These are phyloP conservation scores for Myopa testacea DNA, from an alignment of 2,888 invertebrate genomes.

Conservation along the genomic window DNA sequence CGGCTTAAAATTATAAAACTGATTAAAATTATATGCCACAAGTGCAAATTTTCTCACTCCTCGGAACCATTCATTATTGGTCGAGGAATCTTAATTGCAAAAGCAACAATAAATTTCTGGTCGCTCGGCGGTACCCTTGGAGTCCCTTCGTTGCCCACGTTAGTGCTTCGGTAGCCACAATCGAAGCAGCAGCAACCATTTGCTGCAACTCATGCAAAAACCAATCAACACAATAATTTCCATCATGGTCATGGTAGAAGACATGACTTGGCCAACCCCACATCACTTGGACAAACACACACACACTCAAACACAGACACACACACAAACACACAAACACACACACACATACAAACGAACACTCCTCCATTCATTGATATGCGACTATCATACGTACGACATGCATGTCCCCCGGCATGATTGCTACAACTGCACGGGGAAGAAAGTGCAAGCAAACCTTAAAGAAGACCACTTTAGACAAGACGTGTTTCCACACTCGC, in stretches of 20 bases:
- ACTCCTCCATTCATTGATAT: not conserved
- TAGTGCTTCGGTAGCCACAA: not conserved
- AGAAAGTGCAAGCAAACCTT: slow-evolving; percentile 46
- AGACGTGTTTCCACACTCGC: slow-evolving; percentile 4
- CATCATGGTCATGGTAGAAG: slow-evolving; percentile 48
- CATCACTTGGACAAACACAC: not conserved
- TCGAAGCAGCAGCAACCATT: too few species aligned
- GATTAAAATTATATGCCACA: slow-evolving; percentile 2
- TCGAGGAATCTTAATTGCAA: slow-evolving; percentile 47
- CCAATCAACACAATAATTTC: slow-evolving; percentile 54
- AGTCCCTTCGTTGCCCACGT: not conserved
- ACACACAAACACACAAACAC: not conserved
- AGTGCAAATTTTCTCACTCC: slow-evolving; percentile 35
- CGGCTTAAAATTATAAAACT: slow-evolving; percentile 5
- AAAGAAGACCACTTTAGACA: slow-evolving; percentile 34
- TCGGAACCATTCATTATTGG: slow-evolving; percentile 21
- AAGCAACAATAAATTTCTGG: slow-evolving; percentile 44
- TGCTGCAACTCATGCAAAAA: slow-evolving; percentile 42
- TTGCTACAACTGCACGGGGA: not conserved
- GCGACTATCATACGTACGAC: not conserved
- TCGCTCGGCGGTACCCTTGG: not conserved
- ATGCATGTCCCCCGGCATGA: not conserved
- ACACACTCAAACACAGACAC: not conserved
- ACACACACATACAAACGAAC: not conserved
- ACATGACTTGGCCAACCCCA: slow-evolving; percentile 34